These are phyloP conservation scores for Mus caroli DNA, from an alignment of 2,797 vertebrate species.

Conservation along the genomic window DNA sequence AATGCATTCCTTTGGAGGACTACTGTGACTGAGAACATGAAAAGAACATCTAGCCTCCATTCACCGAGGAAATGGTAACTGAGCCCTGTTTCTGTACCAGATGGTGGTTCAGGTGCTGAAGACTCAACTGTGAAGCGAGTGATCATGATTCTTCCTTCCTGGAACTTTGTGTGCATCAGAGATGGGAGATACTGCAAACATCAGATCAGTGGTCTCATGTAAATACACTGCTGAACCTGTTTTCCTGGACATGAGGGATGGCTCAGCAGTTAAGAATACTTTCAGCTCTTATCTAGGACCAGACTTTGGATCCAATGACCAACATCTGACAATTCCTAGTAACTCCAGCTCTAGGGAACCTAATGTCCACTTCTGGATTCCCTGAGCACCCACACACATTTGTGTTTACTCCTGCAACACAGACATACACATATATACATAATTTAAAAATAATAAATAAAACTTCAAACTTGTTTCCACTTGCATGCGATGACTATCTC, in stretches of 20 bases:
- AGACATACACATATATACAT: not conserved
- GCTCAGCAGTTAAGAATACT: not conserved
- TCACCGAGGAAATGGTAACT: not conserved
- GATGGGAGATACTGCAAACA: not conserved
- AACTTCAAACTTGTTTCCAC: not conserved
- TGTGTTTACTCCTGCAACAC: not conserved
- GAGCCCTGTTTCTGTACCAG: not conserved
- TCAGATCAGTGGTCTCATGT: not conserved
- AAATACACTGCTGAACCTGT: not conserved
- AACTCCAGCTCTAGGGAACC: not conserved
- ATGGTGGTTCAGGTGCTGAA: slow-evolving; percentile 1
- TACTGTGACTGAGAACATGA: not conserved
- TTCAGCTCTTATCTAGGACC: not conserved
- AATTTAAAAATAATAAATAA: not conserved
- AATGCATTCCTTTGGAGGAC: not conserved
- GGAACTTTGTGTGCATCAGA: not conserved
- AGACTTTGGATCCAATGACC: not conserved
- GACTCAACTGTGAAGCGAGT: not conserved
- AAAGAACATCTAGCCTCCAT: not conserved
- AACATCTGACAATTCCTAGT: not conserved
- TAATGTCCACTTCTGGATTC: not conserved
- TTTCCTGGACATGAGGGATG: not conserved
- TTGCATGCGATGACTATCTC: not conserved
- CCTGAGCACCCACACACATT: not conserved
- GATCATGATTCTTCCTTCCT: not conserved